phyloP scores from a whole-genome alignment of 2,113 vertebrate species.

The Phrynocephalus versicolor region DNA sequence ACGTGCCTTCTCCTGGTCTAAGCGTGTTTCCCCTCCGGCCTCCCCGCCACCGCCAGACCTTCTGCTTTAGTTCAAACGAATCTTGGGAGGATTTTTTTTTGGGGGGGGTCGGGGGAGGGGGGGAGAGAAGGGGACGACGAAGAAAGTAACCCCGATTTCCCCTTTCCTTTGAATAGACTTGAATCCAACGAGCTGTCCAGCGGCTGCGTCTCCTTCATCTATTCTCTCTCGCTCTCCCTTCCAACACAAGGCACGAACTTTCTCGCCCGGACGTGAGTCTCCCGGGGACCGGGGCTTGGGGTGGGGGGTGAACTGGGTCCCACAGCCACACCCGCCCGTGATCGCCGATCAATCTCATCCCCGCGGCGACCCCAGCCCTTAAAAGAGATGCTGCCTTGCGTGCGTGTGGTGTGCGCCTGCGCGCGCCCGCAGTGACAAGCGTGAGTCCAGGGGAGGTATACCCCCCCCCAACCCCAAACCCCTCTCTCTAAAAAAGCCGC shows the following conservation, averaged over 20 bases:
- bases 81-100: not conserved
- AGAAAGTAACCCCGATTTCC: not conserved
- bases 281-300: conserved; percentile 52
- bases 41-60: too few species aligned
- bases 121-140: not conserved
- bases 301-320: conserved; percentile 57
- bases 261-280: conserved; percentile 7
- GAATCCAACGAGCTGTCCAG: not conserved
- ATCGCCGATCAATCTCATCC: conserved; percentile 21
- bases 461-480: conserved; percentile 3
- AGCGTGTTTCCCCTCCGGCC: too few species aligned
- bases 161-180: not conserved
- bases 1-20: too few species aligned
- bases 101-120: not conserved
- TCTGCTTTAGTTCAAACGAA: not conserved
- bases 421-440: not conserved
- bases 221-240: accelerated
- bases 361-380: not conserved
- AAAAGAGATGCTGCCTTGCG: not conserved
- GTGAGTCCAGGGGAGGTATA: not conserved
- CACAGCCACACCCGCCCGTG: too few species aligned
- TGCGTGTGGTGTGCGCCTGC: not conserved
- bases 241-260: not conserved
- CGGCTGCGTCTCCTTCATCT: not conserved
- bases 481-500: not conserved